phyloP scores from a whole-genome alignment of 2,888 invertebrate genomes.

The Zootermopsis nevadensis region DNA sequence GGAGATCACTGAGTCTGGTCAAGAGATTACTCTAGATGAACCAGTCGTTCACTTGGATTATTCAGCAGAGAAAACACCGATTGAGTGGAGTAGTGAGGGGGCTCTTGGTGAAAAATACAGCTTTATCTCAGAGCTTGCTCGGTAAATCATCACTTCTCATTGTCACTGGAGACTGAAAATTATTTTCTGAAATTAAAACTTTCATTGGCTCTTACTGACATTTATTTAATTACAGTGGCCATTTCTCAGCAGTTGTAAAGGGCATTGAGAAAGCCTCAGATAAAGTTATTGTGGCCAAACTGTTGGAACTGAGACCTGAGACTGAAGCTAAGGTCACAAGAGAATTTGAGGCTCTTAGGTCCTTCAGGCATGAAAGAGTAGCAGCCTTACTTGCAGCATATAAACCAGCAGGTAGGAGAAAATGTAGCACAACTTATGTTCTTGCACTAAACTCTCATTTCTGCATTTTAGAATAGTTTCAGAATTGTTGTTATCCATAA shows the following conservation, averaged over 20 bases:
- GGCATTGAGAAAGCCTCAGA: slow-evolving; percentile 81
- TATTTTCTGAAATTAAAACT: neutral
- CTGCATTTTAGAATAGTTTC: too few relatives aligned
- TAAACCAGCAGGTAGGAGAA: slow-evolving; percentile 68
- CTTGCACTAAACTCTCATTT: too few relatives aligned
- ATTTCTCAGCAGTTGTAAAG: slow-evolving; percentile 87
- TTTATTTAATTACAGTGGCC: slow-evolving; percentile 71
- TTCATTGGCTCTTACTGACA: neutral
- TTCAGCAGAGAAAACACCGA: slow-evolving; percentile 76
- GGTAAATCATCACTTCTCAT: slow-evolving; percentile 59
- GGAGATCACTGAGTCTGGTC: slow-evolving; percentile 85
- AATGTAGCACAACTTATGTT: too few relatives aligned
- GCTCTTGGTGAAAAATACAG: slow-evolving; percentile 79
- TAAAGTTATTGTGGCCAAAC: slow-evolving; percentile 84
- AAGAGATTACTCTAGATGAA: slow-evolving; percentile 73
- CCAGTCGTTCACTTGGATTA: slow-evolving; percentile 76
- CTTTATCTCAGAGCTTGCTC: slow-evolving; percentile 85
- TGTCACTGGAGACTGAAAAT: neutral
- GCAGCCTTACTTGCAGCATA: slow-evolving; percentile 79
- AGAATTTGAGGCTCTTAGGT: slow-evolving; percentile 86
- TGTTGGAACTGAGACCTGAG: slow-evolving; percentile 76
- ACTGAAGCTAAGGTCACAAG: slow-evolving; percentile 75
- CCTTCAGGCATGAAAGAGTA: slow-evolving; percentile 89
- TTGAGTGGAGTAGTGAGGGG: slow-evolving; percentile 77
- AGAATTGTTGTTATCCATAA: too few relatives aligned